These are phyloP conservation scores for Agrilus cyanescens DNA, from an alignment of 2,888 invertebrate species.

Conservation along the genomic window DNA sequence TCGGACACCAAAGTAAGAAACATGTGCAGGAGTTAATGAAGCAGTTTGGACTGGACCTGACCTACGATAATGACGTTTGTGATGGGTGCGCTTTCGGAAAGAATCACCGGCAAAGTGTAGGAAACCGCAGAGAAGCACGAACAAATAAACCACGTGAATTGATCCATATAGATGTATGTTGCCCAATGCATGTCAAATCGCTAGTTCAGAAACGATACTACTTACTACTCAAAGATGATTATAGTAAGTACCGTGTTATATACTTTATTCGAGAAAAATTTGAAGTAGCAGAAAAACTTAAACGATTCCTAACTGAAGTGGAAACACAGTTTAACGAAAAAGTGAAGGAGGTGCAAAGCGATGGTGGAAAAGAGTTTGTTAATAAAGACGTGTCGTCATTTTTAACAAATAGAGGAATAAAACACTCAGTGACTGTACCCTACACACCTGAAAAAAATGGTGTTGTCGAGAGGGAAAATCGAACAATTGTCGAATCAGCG, in stretches of 20 bases:
- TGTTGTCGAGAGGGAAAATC: too few relatives aligned
- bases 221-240: slow-evolving; percentile 9
- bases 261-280: slow-evolving; percentile 11
- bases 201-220: slow-evolving; percentile 6
- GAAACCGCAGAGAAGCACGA: slow-evolving; percentile 1
- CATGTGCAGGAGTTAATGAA: slow-evolving; percentile 11
- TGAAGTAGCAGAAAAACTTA: slow-evolving; percentile 6
- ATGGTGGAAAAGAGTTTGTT: slow-evolving; percentile 15
- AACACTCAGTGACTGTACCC: slow-evolving; percentile 8
- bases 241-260: slow-evolving; percentile 1
- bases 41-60: slow-evolving; percentile 9
- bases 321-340: slow-evolving; percentile 12
- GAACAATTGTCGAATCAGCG: too few relatives aligned
- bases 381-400: slow-evolving; percentile 11
- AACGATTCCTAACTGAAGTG: slow-evolving; percentile 7
- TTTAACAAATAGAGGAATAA: slow-evolving; percentile 12
- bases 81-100: slow-evolving; percentile 16
- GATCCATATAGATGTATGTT: too few relatives aligned
- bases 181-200: slow-evolving; percentile 6
- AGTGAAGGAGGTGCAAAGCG: slow-evolving; percentile 15
- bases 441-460: slow-evolving; percentile 1
- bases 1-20: slow-evolving; percentile 14
- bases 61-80: slow-evolving; percentile 9
- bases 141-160: slow-evolving; percentile 4
- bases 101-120: slow-evolving; percentile 13